Conservation (phyloP, 1,140 invertebrate genomes). For the Diabrotica virgifera region DNA sequence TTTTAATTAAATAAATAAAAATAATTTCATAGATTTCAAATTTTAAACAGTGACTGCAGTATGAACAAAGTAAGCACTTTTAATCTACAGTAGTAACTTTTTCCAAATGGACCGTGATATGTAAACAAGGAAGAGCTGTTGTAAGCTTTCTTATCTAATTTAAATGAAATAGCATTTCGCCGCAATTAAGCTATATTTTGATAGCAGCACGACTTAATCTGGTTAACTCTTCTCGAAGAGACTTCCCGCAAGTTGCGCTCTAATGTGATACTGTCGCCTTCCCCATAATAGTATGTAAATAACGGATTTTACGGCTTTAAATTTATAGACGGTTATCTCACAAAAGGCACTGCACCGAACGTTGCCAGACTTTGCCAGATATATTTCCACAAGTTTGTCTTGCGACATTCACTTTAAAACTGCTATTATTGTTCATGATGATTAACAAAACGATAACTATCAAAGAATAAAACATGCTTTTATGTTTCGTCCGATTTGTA, state of each 20-base stretch:
- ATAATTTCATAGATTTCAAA: too few relatives aligned
- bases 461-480: too few relatives aligned
- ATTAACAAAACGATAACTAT: too few relatives aligned
- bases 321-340: not conserved
- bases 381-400: too few relatives aligned
- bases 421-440: too few relatives aligned
- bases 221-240: slow-evolving; percentile 9
- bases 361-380: not conserved
- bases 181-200: slow-evolving; percentile 14
- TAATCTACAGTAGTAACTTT: not conserved
- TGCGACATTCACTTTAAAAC: too few relatives aligned
- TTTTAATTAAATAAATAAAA: too few relatives aligned
- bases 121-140: slow-evolving; percentile 1
- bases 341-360: not conserved
- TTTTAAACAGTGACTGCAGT: too few relatives aligned
- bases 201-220: slow-evolving; percentile 13
- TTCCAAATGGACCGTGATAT: not conserved
- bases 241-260: not conserved
- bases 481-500: too few relatives aligned
- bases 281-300: slow-evolving; percentile 8
- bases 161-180: slow-evolving; percentile 12
- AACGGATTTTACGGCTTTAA: slow-evolving; percentile 2
- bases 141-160: slow-evolving; percentile 8
- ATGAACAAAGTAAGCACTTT: not conserved
- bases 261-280: slow-evolving; percentile 6